Percentiles rank a stretch among this genome's conserved stretches.
These are phyloP conservation scores for Mycogona germanica DNA, from an alignment of 2,888 invertebrate genomes.

Conservation along the genomic window DNA sequence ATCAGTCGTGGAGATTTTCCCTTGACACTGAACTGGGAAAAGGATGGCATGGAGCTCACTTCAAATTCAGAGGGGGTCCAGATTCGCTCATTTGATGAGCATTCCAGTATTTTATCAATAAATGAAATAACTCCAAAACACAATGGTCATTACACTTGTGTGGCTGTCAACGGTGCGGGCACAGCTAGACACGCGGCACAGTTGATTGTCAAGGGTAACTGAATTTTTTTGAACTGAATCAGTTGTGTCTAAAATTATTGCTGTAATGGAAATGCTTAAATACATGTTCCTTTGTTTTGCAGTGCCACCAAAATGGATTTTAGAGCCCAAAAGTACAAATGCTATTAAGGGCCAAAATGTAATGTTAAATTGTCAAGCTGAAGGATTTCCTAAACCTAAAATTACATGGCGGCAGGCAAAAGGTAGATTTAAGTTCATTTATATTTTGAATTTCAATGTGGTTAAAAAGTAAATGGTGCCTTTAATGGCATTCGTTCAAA, in stretches of 20 bases:
- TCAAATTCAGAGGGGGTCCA: conserved; percentile 4
- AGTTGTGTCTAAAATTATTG: background rate
- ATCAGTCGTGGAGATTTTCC: conserved; percentile 30
- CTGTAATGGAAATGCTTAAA: background rate
- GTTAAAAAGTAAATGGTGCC: background rate
- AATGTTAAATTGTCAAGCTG: conserved; percentile 18
- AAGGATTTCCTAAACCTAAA: conserved; percentile 21
- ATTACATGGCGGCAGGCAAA: conserved; percentile 20
- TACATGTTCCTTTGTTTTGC: background rate
- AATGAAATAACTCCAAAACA: conserved; percentile 17
- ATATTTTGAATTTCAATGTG: background rate
- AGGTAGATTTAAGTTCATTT: conserved; percentile 8
- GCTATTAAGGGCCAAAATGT: conserved; percentile 16
- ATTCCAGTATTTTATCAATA: conserved; percentile 20
- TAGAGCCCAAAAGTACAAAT: conserved; percentile 15
- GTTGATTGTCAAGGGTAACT: conserved; percentile 21
- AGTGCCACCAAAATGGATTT: conserved; percentile 21
- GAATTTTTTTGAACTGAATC: background rate
- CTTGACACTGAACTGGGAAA: conserved; percentile 35
- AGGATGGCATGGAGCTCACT: conserved; percentile 34
- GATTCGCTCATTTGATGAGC: conserved; percentile 17
- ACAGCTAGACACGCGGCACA: conserved; percentile 19
- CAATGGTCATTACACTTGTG: conserved; percentile 20
- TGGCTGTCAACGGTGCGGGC: conserved; percentile 20
- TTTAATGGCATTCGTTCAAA: background rate